Evolutionary conservation across 2,113 vertebrate genomes (phyloP).

Genomic region (Myotis davidii): DNA sequence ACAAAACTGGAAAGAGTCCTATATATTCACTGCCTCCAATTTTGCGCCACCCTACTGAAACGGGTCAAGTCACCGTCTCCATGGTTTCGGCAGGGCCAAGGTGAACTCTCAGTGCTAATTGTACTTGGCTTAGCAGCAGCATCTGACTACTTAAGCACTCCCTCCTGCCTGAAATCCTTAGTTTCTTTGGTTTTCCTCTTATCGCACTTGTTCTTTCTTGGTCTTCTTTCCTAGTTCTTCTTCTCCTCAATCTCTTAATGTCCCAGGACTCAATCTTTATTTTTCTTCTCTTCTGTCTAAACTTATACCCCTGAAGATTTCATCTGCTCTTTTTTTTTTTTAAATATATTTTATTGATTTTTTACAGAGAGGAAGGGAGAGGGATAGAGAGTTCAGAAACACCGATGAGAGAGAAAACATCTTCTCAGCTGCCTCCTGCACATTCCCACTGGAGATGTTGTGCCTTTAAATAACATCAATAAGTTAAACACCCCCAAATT

Average conservation of each 20-base stretch:
- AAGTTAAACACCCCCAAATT: neutral
- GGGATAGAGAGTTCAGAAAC: too few species aligned
- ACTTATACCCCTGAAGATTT: neutral
- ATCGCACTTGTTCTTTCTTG: neutral
- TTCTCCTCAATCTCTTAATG: neutral
- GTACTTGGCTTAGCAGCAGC: neutral
- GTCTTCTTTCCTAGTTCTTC: neutral
- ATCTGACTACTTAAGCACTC: too few species aligned
- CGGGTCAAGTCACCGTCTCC: too few species aligned
- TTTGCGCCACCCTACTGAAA: too few species aligned
- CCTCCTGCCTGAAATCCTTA: neutral
- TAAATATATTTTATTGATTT: too few species aligned
- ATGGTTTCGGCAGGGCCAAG: neutral
- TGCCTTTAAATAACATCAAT: neutral
- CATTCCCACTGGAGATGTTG: too few species aligned
- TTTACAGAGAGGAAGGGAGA: too few species aligned
- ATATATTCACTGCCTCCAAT: neutral
- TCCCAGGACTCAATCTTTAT: neutral
- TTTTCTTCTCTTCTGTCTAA: slow-evolving; percentile 1
- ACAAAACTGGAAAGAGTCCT: neutral
- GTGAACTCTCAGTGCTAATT: neutral
- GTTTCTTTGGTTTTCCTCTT: neutral
- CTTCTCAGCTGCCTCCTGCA: too few species aligned
- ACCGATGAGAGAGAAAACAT: too few species aligned
- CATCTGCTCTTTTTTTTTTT: too few species aligned